phyloP scores from a whole-genome alignment of 1,140 invertebrate genomes.

The Chironomus tepperi region DNA sequence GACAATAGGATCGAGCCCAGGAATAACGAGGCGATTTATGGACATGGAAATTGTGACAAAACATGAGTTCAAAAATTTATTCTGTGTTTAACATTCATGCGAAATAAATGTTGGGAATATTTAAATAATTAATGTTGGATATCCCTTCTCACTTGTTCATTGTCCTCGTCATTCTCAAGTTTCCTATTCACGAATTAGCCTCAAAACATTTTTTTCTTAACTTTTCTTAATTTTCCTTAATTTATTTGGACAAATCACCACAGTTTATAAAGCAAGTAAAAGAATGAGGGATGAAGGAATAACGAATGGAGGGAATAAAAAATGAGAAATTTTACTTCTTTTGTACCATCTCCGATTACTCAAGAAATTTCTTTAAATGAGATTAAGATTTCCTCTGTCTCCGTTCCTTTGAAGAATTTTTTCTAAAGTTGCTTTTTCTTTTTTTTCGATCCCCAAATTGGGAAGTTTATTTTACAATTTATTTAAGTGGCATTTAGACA shows the following conservation, averaged over 20 bases:
- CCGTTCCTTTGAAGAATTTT: too few species aligned
- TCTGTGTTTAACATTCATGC: not conserved
- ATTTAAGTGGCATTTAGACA: constrained; percentile 21
- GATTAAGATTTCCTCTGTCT: constrained; percentile 11
- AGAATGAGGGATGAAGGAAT: not conserved
- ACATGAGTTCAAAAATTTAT: not conserved
- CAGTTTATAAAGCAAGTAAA: not conserved
- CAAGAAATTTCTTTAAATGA: not conserved
- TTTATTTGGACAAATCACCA: constrained; percentile 16
- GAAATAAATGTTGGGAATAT: not conserved
- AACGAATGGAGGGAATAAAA: not conserved
- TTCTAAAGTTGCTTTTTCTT: not conserved
- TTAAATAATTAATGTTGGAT: not conserved
- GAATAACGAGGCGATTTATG: too few species aligned
- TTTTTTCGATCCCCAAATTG: not conserved
- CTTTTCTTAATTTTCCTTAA: not conserved
- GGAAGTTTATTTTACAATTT: constrained; percentile 20
- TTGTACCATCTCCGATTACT: not conserved
- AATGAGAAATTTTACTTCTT: constrained; percentile 9
- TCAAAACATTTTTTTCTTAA: constrained; percentile 9
- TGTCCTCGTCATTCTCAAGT: not conserved
- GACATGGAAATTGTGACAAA: not conserved
- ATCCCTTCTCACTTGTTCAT: not conserved
- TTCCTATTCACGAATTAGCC: not conserved
- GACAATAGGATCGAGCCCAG: not conserved